Base-by-base conservation (phyloP, 2,888 invertebrate species). In the Dicranocentrus wangi region DNA sequence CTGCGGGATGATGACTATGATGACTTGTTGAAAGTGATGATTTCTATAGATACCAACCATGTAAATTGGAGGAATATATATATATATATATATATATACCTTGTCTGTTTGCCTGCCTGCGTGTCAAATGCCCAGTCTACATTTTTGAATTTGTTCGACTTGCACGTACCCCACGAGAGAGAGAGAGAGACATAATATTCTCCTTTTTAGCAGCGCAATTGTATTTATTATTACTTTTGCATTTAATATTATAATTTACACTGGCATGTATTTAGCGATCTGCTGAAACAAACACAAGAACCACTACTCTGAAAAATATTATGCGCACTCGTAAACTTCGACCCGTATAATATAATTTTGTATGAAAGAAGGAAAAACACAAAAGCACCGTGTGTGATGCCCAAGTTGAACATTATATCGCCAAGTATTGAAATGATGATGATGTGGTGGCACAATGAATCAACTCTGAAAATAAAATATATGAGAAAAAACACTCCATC, bases 21-120 rank as follows among this genome's bases (percentile, higher is more conserved):
- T 47, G 78, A 78, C 70, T 70, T 70, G 78, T 70, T 78, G 78
- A 78, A 78, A 77, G 60, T 21, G 25, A 39, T 61, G 70, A 68
- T 78, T 63, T 21, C 47, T 28, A 21, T 21, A 25, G 51, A 68
- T 68, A 68, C 28, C 13, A 69, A 68, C 28, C 13, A 69, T 55
- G 55, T 21, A 69, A 69, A 69, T 55, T 69, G 32, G 63, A 42
- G 39, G 63, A 42, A 32, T 28, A n/a, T n/a, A n/a, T n/a, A n/a
- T n/a, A n/a, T n/a, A n/a, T n/a, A n/a, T n/a, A n/a, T n/a, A n/a
- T n/a, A n/a, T n/a, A n/a, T n/a, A n/a, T n/a, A n/a, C n/a, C n/a
- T n/a, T n/a, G n/a, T n/a, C n/a, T n/a, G n/a, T n/a, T n/a, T n/a
- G n/a, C n/a, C n/a, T n/a, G n/a, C n/a, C n/a, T n/a, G n/a, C n/a